Evolutionary conservation across 2,888 invertebrate genomes (phyloP), one percentile per base, ranked within the genome.

Genomic region (Aleiodes testaceus): DNA sequence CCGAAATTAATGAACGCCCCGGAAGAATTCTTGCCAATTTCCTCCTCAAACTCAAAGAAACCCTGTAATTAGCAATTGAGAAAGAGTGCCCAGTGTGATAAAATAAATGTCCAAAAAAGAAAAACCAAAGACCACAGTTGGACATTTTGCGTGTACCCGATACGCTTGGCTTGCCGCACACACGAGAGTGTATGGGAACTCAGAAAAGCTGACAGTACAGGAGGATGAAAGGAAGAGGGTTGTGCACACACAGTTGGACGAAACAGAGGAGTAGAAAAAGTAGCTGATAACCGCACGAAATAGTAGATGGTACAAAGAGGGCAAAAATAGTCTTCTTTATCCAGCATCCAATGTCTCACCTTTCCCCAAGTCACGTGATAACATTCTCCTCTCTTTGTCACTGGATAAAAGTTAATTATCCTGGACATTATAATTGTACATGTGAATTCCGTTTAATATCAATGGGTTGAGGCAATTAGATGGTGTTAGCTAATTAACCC

Each of bases 141-240:
- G 55, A 53, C 55, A 70, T 70, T 70, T 65, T 53, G 53, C 65
- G 53, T 53, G 53, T 53, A 65, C 69, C 36, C 69, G 64, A 70
- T 70, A 65, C 69, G 65, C 44, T 70, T 70, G 69, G 63, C 65
- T 20, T 45, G 47, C 30, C 61, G 44, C 53, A 69, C 26, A 26
- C 14, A 14, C 26, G n/a, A 53, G 53, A 26, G 53, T 53, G 53
- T 53, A 53, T 30, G n/a, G 14, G n/a, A n/a, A 26, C 53, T 53
- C 26, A 53, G 53, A 53, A 53, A 30, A 26, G 53, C 53, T 53
- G 53, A 53, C 53, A 53, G 26, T n/a, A 53, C 26, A 6, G 12
- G 20, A 52, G 22, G 18, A 22, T 12, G 12, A 12, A 22, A 52
- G 52, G 22, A 22, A 18, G 52, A 52, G 7, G 18, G 18, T 12